Base-by-base conservation (phyloP, 2,888 invertebrate species). In the Orchesella flavescens region DNA sequence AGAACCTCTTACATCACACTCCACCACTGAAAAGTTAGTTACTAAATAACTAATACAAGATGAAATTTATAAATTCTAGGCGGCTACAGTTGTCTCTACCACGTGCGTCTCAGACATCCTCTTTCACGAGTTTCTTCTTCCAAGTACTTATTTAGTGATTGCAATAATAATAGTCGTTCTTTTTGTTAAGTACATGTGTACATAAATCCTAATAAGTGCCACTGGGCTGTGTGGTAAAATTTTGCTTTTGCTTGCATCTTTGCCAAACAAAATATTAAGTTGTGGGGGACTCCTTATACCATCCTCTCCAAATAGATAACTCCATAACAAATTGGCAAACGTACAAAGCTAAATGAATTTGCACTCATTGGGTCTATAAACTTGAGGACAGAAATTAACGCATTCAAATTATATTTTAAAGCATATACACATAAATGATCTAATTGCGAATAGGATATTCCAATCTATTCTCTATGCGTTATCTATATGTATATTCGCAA, bases 161-260 rank as follows among this genome's bases (percentile, higher is more conserved):
- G 71, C 34, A 53, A 63, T 75, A 75, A 65, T 75, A 49, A 65
- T 75, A 75, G 61, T 65, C 44, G 75, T 65, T 55, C 75, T 65
- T 75, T 57, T 49, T 55, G 49, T 21, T 65, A 65, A 75, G 63
- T 75, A 65, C 21, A 34, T 63, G 24, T 57, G 49, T 9, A 23
- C 75, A 75, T 75, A 75, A 75, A 75, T 75, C 44, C 65, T 75
- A 75, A 75, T 75, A 75, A 65, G 75, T 75, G 75, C 65, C 65
- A 65, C 65, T 21, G 44, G 59, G 53, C 19, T 65, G 53, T 49
- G 65, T 53, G 49, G 75, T 75, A 7, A 34, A 34, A 34, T 44
- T 65, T 57, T 74, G 23, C 74, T 63, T 74, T 49, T 49, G 63
- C 24, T 74, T 61, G 74, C 63, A 74, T 74, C 63, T 59, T 72